Conservation (phyloP, 2,113 vertebrate species). For the Caretta caretta region DNA sequence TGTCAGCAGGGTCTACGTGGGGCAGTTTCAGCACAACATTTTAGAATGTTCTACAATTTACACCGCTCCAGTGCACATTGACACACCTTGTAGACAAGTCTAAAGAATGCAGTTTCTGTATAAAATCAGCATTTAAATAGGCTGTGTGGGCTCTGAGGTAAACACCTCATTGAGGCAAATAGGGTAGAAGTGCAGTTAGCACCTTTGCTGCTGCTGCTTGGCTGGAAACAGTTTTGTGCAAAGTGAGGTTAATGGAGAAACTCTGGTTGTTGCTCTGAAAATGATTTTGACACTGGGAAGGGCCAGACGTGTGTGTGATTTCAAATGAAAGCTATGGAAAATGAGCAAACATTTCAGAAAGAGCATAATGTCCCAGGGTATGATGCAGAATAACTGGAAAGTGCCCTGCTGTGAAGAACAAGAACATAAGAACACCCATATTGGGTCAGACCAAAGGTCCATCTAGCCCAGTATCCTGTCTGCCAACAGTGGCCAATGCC, state of each 20-base stretch:
- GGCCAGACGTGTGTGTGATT: neutral
- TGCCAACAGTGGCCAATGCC: no score
- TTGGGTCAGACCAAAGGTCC: no score
- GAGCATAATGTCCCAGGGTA: neutral
- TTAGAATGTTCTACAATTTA: neutral
- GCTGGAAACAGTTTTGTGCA: constrained; percentile 24
- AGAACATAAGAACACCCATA: no score
- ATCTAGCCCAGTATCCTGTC: no score
- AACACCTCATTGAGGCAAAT: fast-evolving
- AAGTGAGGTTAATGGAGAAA: neutral
- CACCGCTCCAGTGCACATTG: no score
- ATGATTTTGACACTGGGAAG: neutral
- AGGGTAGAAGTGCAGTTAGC: fast-evolving
- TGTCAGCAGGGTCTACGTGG: no score
- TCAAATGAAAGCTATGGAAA: neutral
- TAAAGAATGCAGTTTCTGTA: neutral
- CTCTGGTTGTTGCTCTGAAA: neutral
- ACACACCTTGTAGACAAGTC: no score
- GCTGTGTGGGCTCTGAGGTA: neutral
- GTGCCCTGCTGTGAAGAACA: neutral
- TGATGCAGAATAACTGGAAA: neutral
- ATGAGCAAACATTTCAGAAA: neutral
- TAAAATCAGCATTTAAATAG: neutral
- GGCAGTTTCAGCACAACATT: neutral
- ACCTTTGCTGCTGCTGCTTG: neutral